Conservation (phyloP, 2,113 vertebrate species). For the Sarotherodon lohbergeri region DNA sequence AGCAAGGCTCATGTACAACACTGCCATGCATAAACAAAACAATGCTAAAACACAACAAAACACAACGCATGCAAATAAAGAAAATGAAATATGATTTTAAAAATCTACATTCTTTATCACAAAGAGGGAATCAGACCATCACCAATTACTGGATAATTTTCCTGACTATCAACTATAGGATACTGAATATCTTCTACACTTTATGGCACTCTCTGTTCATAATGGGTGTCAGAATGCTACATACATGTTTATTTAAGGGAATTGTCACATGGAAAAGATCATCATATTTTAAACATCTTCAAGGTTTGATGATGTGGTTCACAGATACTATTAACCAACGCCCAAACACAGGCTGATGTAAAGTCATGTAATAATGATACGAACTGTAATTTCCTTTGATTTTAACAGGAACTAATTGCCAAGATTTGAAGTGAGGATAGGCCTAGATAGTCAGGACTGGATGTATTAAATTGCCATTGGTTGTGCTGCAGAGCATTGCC, state of each 20-base stretch:
- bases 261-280: background rate
- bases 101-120: background rate
- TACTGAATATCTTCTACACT: background rate
- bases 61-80: background rate
- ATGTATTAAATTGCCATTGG: constrained; percentile 6
- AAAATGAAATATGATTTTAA: background rate
- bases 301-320: constrained; percentile 8
- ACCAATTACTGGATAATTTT: background rate
- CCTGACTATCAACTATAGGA: background rate
- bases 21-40: background rate
- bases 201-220: background rate
- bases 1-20: background rate
- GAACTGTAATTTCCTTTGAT: constrained; percentile 13
- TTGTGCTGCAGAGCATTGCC: background rate
- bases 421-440: background rate
- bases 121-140: background rate
- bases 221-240: background rate
- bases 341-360: constrained; percentile 13
- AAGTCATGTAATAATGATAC: constrained; percentile 32
- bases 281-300: background rate
- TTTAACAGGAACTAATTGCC: constrained; percentile 37
- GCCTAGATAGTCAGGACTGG: background rate
- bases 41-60: background rate
- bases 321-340: background rate
- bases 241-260: background rate